Conservation (phyloP, 2,888 invertebrate genomes). For the Orchesellides sinensis region DNA sequence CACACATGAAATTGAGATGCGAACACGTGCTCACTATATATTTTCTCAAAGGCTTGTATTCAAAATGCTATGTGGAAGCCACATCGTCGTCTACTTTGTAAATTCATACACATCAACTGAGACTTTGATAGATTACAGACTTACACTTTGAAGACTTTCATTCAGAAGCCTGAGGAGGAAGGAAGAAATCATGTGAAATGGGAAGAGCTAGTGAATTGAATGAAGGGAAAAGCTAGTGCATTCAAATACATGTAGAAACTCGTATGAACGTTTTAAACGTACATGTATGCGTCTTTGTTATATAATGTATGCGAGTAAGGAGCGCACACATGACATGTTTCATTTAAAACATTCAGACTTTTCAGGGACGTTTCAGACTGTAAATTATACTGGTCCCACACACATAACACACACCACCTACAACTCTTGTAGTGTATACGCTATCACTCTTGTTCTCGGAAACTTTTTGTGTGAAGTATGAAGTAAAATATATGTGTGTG, state of each 20-base stretch:
- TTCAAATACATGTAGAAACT: background rate
- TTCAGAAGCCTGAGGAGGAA: conserved; percentile 37
- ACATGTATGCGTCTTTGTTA: background rate
- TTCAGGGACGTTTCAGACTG: background rate
- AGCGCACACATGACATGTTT: background rate
- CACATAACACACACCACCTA: background rate
- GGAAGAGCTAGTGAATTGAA: conserved; percentile 33
- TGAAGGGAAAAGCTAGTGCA: conserved; percentile 13
- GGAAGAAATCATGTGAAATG: conserved; percentile 57
- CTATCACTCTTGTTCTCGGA: conserved; percentile 38
- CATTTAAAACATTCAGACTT: background rate
- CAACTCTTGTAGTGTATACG: too few species aligned
- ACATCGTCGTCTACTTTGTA: conserved; percentile 49
- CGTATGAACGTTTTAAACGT: too few species aligned
- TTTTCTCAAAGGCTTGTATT: background rate
- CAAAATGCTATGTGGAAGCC: background rate
- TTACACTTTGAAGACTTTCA: conserved; percentile 64
- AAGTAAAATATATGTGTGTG: conserved; percentile 42
- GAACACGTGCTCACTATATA: conserved; percentile 18
- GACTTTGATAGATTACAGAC: conserved; percentile 73
- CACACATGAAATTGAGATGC: background rate
- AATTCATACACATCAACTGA: conserved; percentile 65
- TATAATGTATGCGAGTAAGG: background rate
- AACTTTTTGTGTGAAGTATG: conserved; percentile 12
- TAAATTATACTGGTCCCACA: background rate